Percentiles rank a stretch among this genome's conserved stretches.
These are phyloP conservation scores for Neodiprion virginianus DNA, from an alignment of 1,140 invertebrate genomes.

Conservation along the genomic window DNA sequence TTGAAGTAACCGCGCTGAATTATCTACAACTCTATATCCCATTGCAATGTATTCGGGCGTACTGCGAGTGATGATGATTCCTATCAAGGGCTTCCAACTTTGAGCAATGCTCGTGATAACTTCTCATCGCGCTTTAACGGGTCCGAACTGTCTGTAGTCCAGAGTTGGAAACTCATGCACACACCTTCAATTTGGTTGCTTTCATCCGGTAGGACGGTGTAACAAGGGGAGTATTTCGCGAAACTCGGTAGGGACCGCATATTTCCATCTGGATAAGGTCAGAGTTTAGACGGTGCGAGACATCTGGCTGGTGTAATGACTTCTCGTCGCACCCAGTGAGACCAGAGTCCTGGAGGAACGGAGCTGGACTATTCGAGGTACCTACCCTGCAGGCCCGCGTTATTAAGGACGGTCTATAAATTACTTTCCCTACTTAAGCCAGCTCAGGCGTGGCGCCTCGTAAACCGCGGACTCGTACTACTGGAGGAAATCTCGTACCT, in stretches of 20 bases:
- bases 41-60: too few relatives aligned
- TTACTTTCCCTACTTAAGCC: neutral
- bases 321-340: neutral
- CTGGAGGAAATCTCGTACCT: neutral
- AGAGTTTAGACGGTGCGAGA: neutral
- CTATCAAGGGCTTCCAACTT: too few relatives aligned
- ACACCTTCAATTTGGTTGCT: too few relatives aligned
- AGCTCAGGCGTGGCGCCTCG: neutral
- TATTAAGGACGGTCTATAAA: constrained; percentile 1
- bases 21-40: too few relatives aligned
- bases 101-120: too few relatives aligned
- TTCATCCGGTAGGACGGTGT: too few relatives aligned
- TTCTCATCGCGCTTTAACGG: too few relatives aligned
- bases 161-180: too few relatives aligned
- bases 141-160: too few relatives aligned
- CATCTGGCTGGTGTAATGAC: neutral
- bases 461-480: neutral
- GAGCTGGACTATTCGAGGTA: neutral
- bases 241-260: neutral
- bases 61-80: too few relatives aligned
- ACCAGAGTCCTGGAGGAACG: neutral
- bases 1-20: too few relatives aligned
- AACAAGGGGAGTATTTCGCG: too few relatives aligned
- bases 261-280: neutral
- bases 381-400: neutral